Conservation (phyloP, 2,888 invertebrate genomes). For the Nomada goodeniana region DNA sequence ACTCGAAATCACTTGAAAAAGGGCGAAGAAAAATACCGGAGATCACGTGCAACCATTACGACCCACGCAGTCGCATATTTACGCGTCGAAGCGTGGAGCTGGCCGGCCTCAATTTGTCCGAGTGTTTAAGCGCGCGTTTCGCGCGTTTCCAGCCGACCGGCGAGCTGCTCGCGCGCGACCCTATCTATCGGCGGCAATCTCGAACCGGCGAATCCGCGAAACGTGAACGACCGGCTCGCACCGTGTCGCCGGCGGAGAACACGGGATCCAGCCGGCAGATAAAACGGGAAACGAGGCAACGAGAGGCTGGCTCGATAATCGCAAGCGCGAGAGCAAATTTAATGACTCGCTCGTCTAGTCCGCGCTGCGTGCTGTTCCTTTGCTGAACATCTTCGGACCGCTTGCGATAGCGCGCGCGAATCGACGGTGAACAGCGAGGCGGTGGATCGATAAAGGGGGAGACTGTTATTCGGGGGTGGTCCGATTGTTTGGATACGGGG, state of each 20-base stretch:
- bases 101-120: slow-evolving; percentile 66
- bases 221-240: slow-evolving; percentile 44
- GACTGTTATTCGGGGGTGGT: neutral
- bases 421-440: neutral
- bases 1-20: neutral
- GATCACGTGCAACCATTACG: slow-evolving; percentile 8
- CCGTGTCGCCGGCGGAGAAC: slow-evolving; percentile 43
- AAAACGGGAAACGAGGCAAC: slow-evolving; percentile 49
- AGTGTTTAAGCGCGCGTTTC: slow-evolving; percentile 65
- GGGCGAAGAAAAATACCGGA: neutral
- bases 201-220: slow-evolving; percentile 37
- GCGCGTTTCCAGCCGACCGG: slow-evolving; percentile 53
- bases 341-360: slow-evolving; percentile 46
- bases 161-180: slow-evolving; percentile 22
- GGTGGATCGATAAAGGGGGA: neutral
- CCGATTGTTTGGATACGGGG: neutral
- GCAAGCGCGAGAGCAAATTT: slow-evolving; percentile 48
- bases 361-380: slow-evolving; percentile 15
- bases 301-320: slow-evolving; percentile 46
- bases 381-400: slow-evolving; percentile 25
- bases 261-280: slow-evolving; percentile 52
- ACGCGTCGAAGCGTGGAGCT: slow-evolving; percentile 32
- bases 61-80: slow-evolving; percentile 45
- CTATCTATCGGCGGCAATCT: slow-evolving; percentile 60
- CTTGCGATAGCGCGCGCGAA: neutral